Evolutionary conservation across 2,113 vertebrate species (phyloP), one percentile per base, ranked within the genome.

Genomic region (Bos indicus): DNA sequence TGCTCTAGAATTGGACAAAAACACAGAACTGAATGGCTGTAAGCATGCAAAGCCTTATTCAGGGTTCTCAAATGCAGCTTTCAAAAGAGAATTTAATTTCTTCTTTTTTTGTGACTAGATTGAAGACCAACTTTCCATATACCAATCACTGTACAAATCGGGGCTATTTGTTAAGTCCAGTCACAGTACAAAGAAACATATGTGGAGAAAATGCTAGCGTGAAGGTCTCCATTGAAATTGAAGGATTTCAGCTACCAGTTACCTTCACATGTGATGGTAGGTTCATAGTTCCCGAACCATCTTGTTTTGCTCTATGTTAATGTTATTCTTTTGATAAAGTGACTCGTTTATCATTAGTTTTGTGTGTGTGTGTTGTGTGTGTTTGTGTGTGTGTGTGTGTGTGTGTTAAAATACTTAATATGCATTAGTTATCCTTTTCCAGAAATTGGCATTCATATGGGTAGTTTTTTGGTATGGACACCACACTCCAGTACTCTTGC

Each of bases 191-290:
- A 98, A 99, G 99, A 94, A 99, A 99, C 52, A 52, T 98, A 23
- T 99, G 94, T 82, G 99, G 99, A 40, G 99, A 99, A 98, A 99
- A 97, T 96, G 99, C 99, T 97, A 99, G 99, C n/a, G 99, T 99
- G 96, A 99, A 99, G 97, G 99, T 99, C 97, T 99, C 99, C 82
- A 99, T 99, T 95, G 99, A 99, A 98, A 99, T 99, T 2, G 99
- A 99, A 74, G 99, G 99, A 92, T 99, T 99, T 98, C 99, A 99
- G 96, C 99, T 99, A 80, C 99, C 99, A 26, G 99, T 99, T 51
- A 99, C 99, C 80, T 99, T 99, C 98, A 99, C 99, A 3, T 99
- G 99, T 52, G 99, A 99, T 97, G 99, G 99, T 99, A 99, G 98
- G 99, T 82, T 98, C 95, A 51, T 80, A 84, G 48, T 92, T 94